Conservation (phyloP, 1,140 invertebrate genomes). For the Caerostris extrusa region DNA sequence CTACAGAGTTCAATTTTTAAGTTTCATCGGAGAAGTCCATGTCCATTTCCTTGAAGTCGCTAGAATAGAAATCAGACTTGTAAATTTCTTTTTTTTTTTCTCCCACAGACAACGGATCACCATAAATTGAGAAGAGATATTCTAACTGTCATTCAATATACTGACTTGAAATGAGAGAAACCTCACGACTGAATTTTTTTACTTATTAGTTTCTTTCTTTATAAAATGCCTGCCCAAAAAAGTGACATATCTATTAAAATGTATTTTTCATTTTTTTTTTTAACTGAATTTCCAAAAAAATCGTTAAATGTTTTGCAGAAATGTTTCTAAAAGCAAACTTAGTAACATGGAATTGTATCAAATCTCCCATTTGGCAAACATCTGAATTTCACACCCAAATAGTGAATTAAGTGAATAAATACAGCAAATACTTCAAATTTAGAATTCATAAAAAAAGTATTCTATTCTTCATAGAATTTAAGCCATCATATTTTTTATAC, state of each 20-base stretch:
- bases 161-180: constrained; percentile 43
- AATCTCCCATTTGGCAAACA: no score
- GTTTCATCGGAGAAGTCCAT: constrained; percentile 20
- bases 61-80: constrained; percentile 48
- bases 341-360: no score
- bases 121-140: constrained; percentile 48
- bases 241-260: neutral
- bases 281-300: neutral
- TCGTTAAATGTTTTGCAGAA: neutral
- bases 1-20: constrained; percentile 29
- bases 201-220: constrained; percentile 36
- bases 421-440: no score
- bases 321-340: no score
- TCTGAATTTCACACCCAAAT: no score
- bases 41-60: constrained; percentile 25
- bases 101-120: constrained; percentile 16
- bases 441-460: no score
- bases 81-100: constrained; percentile 36
- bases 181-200: neutral
- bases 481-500: no score
- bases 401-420: no score
- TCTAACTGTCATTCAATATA: constrained; percentile 50
- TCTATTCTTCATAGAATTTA: no score
- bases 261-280: neutral
- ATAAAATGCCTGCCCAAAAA: neutral